Evolutionary conservation across 2,888 invertebrate genomes (phyloP).

Genomic region (Sminthurides aquaticus): DNA sequence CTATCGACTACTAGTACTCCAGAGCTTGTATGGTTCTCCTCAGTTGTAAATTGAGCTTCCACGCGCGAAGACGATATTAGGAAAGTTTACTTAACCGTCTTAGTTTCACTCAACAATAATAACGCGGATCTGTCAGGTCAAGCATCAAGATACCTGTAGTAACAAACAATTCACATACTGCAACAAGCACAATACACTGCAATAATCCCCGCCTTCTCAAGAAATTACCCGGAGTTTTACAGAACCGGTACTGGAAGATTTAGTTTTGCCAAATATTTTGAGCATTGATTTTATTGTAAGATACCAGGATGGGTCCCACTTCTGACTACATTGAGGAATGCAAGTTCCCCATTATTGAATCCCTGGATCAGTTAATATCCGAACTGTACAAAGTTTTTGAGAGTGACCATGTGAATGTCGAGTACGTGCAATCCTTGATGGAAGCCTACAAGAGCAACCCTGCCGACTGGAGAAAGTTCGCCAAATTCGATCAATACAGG

Average conservation of each 20-base stretch:
- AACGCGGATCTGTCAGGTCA: no score
- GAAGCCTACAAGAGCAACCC: constrained; percentile 75
- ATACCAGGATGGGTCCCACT: constrained; percentile 14
- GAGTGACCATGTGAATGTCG: constrained; percentile 75
- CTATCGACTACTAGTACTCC: neutral
- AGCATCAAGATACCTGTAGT: no score
- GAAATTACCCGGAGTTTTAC: no score
- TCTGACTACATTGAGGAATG: neutral
- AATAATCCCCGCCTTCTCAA: no score
- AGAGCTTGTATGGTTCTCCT: neutral
- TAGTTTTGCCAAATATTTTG: neutral
- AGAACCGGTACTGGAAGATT: neutral
- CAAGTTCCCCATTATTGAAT: constrained; percentile 14
- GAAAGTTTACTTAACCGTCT: no score
- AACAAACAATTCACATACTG: no score
- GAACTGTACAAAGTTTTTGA: constrained; percentile 71
- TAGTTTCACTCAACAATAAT: no score
- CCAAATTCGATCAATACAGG: constrained; percentile 88
- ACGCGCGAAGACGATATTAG: no score
- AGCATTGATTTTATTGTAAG: neutral
- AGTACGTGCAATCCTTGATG: constrained; percentile 76
- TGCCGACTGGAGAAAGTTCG: constrained; percentile 86
- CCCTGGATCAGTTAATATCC: constrained; percentile 46
- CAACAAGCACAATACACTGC: no score
- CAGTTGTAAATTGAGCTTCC: neutral